Conservation (phyloP, 2,797 vertebrate species). For the Scolopax rusticola region DNA sequence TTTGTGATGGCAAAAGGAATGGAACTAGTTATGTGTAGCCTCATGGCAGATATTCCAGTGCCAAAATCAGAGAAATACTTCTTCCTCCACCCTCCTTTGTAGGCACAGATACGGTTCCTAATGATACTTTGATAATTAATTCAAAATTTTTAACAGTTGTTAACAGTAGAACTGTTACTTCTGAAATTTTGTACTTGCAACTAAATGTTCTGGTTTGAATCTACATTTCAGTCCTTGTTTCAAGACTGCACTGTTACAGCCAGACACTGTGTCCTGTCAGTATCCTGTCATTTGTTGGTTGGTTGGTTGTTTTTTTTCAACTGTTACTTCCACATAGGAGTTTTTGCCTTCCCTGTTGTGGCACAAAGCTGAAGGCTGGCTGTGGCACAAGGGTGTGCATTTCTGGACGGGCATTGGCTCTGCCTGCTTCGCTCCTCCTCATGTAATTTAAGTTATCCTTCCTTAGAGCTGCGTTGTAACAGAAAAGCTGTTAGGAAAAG, state of each 20-base stretch:
- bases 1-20: neutral
- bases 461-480: neutral
- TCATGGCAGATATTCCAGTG: too few species aligned
- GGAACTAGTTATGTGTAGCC: neutral
- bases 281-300: neutral
- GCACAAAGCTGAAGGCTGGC: neutral
- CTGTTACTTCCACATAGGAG: neutral
- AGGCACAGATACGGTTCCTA: neutral
- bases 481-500: neutral
- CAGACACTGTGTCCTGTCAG: neutral
- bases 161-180: neutral
- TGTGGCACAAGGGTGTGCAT: rapidly evolving
- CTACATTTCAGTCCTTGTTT: neutral
- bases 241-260: neutral
- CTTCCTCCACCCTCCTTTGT: rapidly evolving
- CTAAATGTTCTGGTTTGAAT: neutral
- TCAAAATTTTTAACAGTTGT: neutral
- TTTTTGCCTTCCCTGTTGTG: neutral
- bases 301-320: neutral
- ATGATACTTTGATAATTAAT: neutral
- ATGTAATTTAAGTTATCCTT: too few species aligned
- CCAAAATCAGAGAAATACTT: neutral
- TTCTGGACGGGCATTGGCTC: neutral
- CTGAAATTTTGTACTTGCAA: neutral
- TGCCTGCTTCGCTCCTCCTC: rapidly evolving